Conservation (phyloP, 2,797 vertebrate genomes). For the Mus minutoides region DNA sequence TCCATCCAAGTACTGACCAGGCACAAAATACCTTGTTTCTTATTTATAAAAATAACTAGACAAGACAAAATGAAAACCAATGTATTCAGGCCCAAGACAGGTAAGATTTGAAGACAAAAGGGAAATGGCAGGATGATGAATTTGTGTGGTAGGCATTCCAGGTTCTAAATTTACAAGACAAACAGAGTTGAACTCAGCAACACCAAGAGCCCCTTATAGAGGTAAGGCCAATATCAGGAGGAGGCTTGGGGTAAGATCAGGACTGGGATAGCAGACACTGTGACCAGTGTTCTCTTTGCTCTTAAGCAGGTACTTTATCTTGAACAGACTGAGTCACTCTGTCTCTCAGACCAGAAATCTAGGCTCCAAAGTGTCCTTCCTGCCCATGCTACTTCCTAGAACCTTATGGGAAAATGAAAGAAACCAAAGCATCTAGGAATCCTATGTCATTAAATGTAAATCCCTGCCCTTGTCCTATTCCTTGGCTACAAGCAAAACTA, state of each 20-base stretch:
- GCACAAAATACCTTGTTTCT: neutral
- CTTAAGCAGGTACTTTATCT: neutral
- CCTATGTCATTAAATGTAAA: conserved; percentile 22
- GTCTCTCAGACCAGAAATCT: conserved; percentile 28
- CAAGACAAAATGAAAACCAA: neutral
- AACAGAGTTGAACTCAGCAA: neutral
- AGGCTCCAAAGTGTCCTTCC: conserved; percentile 49
- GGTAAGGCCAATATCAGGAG: neutral
- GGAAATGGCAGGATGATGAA: neutral
- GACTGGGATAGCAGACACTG: neutral
- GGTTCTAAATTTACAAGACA: neutral
- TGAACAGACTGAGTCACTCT: neutral
- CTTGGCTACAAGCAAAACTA: neutral
- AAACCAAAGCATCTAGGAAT: conserved; percentile 14
- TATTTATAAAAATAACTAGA: neutral
- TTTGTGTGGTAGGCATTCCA: neutral
- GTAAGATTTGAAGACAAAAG: neutral
- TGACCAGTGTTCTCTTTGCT: neutral
- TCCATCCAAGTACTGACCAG: neutral
- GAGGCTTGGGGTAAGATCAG: neutral
- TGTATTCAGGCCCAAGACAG: neutral
- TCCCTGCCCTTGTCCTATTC: neutral
- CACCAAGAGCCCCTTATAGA: neutral
- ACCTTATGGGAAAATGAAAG: neutral
- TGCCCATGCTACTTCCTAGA: conserved; percentile 28